These are phyloP conservation scores for Falco naumanni DNA, from an alignment of 2,797 vertebrate genomes.

Conservation along the genomic window DNA sequence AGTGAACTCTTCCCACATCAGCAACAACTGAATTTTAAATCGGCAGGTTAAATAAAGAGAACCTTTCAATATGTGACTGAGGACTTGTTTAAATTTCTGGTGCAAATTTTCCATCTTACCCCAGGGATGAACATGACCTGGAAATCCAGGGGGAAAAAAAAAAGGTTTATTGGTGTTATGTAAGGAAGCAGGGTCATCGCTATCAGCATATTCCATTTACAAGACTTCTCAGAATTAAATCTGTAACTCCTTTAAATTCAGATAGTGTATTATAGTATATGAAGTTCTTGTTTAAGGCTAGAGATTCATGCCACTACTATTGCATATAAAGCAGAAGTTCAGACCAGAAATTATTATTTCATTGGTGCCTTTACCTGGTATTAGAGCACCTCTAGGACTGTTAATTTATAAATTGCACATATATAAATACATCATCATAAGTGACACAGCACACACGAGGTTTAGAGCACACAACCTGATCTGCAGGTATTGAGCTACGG, in stretches of 20 bases:
- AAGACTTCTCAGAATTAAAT: neutral
- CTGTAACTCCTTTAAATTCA: neutral
- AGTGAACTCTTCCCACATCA: neutral
- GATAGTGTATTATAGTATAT: neutral
- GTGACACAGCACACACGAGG: neutral
- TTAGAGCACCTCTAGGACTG: neutral
- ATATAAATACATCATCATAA: neutral
- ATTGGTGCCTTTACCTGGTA: neutral
- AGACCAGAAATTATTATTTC: neutral
- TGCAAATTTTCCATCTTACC: neutral
- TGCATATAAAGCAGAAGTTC: neutral
- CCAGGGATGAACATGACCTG: neutral
- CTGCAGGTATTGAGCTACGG: neutral
- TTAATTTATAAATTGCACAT: neutral
- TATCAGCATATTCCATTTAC: neutral
- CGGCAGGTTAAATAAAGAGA: neutral
- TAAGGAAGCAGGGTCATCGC: neutral
- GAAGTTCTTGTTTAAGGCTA: neutral
- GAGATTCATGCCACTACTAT: neutral
- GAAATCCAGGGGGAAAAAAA: neutral
- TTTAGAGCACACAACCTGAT: neutral
- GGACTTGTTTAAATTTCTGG: neutral
- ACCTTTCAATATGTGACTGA: accelerated
- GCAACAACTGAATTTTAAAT: neutral
- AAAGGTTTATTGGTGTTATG: neutral